Evolutionary conservation across 2,797 vertebrate genomes (phyloP).

Genomic region (Pempheris klunzingeri): DNA sequence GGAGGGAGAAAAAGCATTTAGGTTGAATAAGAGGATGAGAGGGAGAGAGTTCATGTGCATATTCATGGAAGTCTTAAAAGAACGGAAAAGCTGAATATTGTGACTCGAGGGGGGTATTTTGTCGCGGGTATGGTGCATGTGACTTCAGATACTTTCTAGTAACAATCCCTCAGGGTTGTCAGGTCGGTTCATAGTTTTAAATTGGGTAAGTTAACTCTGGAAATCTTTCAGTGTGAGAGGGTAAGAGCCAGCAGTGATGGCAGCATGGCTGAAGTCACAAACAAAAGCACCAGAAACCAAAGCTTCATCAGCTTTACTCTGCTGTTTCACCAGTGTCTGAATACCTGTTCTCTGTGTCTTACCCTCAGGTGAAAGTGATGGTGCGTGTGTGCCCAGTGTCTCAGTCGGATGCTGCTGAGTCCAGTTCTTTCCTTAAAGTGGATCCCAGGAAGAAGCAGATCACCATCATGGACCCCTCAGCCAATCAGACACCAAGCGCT

Average conservation of each 20-base stretch:
- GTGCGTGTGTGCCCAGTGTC: slow-evolving; percentile 92
- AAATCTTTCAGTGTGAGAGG: not conserved
- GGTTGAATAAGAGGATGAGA: slow-evolving; percentile 33
- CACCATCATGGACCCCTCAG: slow-evolving; percentile 92
- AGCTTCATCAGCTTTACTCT: not conserved
- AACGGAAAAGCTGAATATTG: slow-evolving; percentile 37
- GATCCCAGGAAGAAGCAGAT: slow-evolving; percentile 97
- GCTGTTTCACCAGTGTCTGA: not conserved
- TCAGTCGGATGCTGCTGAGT: slow-evolving; percentile 89
- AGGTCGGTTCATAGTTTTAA: not conserved
- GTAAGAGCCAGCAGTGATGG: not conserved
- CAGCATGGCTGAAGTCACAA: not conserved
- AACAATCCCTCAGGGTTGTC: slow-evolving; percentile 13
- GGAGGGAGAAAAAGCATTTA: slow-evolving; percentile 5
- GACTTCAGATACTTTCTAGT: slow-evolving; percentile 15
- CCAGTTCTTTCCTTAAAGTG: slow-evolving; percentile 96
- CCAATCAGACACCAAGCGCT: slow-evolving; percentile 85
- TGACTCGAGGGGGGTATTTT: slow-evolving; percentile 27
- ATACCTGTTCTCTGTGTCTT: slow-evolving; percentile 34
- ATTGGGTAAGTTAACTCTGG: not conserved
- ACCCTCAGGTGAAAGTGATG: slow-evolving; percentile 96
- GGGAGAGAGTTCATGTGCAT: slow-evolving; percentile 1
- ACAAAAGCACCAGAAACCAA: not conserved
- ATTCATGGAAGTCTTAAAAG: slow-evolving; percentile 29
- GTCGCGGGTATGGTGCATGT: not conserved